Evolutionary conservation across 2,888 invertebrate genomes (phyloP), one percentile per base, ranked within the genome.

Genomic region (Meiosimyza decipiens): DNA sequence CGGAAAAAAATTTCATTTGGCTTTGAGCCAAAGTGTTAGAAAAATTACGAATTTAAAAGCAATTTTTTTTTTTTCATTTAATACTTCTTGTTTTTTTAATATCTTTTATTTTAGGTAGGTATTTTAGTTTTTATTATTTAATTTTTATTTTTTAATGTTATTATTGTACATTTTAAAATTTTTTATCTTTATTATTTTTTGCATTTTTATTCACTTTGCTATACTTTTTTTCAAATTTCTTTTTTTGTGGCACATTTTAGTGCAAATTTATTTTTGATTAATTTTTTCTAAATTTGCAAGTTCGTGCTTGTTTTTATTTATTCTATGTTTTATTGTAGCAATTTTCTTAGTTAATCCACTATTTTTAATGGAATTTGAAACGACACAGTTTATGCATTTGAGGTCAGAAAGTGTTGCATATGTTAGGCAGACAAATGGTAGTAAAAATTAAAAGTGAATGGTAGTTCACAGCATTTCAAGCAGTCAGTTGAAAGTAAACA

Each of bases 311-410:
- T 18, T 57, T 16, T 57, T 57, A 51, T 50, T 64, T 64, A 22
- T 51, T 51, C n/a, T 64, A 40, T 51, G 6, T 28, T 64, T 64
- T 22, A 22, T 9, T 28, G 55, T 22, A 5, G 40, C 15, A 2
- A 54, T n/a, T 66, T 57, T 71, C 68, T 71, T 74, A 74, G 71
- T 73, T 74, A 73, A 71, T 74, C 71, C n/a, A 40, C 15, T 49
- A 60, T 51, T 52, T 67, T 52, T 57, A 59, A 49, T 16, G 18
- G 62, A 59, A 71, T 68, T 52, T 69, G 55, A 16, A 62, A 49
- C 18, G 63, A 47, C 16, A 40, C 47, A 33, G 62, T 62, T 62
- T 40, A 47, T 63, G 63, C 33, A 40, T 62, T 63, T 63, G 63
- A 18, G 63, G 16, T 63, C 63, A 47, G 40, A 47, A 63, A 47